Evolutionary conservation across 2,113 vertebrate genomes (phyloP).

Genomic region (Microcebus murinus): DNA sequence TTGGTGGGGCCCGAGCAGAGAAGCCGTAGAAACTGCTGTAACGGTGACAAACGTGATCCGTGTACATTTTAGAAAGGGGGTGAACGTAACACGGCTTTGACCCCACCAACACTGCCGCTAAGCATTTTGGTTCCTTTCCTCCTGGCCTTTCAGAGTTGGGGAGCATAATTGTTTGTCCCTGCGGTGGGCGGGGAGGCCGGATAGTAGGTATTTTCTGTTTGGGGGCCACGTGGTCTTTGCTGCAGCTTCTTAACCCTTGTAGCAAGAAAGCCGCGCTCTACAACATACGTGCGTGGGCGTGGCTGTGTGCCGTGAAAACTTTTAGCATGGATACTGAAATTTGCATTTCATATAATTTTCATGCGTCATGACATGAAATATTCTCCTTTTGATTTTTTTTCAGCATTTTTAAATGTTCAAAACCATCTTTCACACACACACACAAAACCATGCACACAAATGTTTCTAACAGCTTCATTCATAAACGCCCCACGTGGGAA

Average conservation of each 20-base stretch:
- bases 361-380: background rate
- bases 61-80: background rate
- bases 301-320: background rate
- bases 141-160: background rate
- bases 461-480: too few relatives aligned
- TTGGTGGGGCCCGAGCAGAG: background rate
- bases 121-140: background rate
- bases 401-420: background rate
- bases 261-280: accelerated
- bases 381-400: background rate
- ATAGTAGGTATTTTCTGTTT: background rate
- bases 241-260: background rate
- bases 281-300: accelerated
- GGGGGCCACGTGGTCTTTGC: background rate
- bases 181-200: too few relatives aligned
- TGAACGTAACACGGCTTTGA: too few relatives aligned
- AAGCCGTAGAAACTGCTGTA: background rate
- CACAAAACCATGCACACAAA: background rate
- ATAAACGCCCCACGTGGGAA: background rate
- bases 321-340: background rate
- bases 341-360: background rate
- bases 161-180: background rate
- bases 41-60: accelerated
- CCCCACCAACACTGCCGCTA: background rate
- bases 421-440: background rate